Evolutionary conservation across 2,797 vertebrate genomes (phyloP).

Genomic region (Onychomys torridus): DNA sequence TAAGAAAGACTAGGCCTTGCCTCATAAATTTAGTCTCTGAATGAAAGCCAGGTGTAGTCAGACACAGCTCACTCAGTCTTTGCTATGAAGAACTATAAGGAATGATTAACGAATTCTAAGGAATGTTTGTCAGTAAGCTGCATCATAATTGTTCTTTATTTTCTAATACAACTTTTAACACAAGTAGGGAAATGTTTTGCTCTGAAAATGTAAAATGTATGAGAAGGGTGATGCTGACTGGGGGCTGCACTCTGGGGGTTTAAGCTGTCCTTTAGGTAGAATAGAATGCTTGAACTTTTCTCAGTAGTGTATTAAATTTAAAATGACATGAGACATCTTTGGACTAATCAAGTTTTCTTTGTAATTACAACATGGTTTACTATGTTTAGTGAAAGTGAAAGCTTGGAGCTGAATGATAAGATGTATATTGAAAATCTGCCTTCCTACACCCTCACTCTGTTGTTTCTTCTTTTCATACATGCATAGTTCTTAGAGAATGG

Average conservation of each 20-base stretch:
- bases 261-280: constrained; percentile 33
- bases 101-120: constrained; percentile 68
- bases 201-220: constrained; percentile 72
- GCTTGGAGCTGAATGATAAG: background rate
- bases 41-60: constrained; percentile 67
- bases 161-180: constrained; percentile 76
- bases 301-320: constrained; percentile 65
- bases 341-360: constrained; percentile 40
- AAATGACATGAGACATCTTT: constrained; percentile 72
- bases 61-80: constrained; percentile 70
- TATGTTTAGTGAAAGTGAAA: constrained; percentile 39
- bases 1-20: constrained; percentile 72
- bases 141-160: constrained; percentile 78
- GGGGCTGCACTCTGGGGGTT: constrained; percentile 20
- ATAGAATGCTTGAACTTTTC: constrained; percentile 45
- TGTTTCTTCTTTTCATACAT: background rate
- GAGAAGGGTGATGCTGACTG: constrained; percentile 12
- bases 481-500: constrained; percentile 24
- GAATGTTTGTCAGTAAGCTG: constrained; percentile 78
- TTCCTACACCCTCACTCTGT: background rate
- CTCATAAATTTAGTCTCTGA: constrained; percentile 76
- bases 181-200: constrained; percentile 77
- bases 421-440: background rate
- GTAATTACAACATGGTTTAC: background rate
- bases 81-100: constrained; percentile 41